Evolutionary conservation across 2,113 vertebrate species (phyloP).

Genomic region (Poecilia latipinna): DNA sequence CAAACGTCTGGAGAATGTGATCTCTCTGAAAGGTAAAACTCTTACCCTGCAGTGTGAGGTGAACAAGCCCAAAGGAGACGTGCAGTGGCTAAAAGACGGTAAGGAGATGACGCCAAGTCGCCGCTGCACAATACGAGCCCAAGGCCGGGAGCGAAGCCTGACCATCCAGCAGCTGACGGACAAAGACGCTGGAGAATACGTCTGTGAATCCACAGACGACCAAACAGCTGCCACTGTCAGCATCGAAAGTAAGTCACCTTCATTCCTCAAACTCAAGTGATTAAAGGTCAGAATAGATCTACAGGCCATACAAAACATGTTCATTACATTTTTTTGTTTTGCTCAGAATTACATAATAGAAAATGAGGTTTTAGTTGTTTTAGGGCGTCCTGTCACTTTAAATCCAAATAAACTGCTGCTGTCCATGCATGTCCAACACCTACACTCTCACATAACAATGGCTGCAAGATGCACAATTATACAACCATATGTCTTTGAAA

Average conservation of each 20-base stretch:
- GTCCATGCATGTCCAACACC: too few species aligned
- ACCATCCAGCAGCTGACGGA: conserved; percentile 80
- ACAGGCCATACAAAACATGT: too few species aligned
- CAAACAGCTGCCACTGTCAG: conserved; percentile 80
- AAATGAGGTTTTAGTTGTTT: too few species aligned
- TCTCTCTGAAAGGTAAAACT: conserved; percentile 70
- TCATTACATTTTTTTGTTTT: too few species aligned
- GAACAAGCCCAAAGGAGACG: conserved; percentile 84
- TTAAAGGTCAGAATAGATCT: not conserved
- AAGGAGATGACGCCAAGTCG: conserved; percentile 70
- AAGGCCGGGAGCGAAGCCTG: conserved; percentile 86
- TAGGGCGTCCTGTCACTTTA: too few species aligned
- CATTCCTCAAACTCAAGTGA: not conserved
- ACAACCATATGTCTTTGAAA: too few species aligned
- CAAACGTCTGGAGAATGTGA: conserved; percentile 77
- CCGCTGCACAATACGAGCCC: conserved; percentile 74
- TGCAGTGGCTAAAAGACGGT: conserved; percentile 87
- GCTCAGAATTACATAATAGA: too few species aligned
- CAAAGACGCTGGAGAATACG: conserved; percentile 84
- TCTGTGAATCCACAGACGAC: conserved; percentile 86
- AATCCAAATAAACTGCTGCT: too few species aligned
- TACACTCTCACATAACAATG: too few species aligned
- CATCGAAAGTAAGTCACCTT: conserved; percentile 80
- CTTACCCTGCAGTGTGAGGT: conserved; percentile 86
- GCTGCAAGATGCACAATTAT: too few species aligned